These are phyloP conservation scores for Siniperca chuatsi DNA, from an alignment of 2,113 vertebrate genomes.

Conservation along the genomic window DNA sequence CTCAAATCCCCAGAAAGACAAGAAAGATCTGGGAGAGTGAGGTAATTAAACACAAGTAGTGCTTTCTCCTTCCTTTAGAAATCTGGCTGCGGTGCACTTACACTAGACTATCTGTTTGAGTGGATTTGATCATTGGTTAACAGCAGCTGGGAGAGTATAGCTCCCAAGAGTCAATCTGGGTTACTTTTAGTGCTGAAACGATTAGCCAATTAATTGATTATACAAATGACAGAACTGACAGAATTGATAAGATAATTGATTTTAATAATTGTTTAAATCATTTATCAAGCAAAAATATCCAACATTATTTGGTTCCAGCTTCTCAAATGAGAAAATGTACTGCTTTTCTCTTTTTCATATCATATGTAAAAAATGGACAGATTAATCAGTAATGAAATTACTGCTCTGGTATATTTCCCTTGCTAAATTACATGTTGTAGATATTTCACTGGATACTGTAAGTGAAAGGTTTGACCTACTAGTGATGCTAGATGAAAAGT, in stretches of 20 bases:
- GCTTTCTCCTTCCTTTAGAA: conserved; percentile 9
- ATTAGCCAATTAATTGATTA: not conserved
- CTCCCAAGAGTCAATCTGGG: not conserved
- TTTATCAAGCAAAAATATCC: not conserved
- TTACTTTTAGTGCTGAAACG: not conserved
- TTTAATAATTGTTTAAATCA: not conserved
- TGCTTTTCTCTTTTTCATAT: not conserved
- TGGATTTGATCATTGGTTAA: conserved; percentile 18
- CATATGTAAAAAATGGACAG: not conserved
- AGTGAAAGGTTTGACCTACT: not conserved
- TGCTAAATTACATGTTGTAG: not conserved
- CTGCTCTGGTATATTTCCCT: too few relatives aligned
- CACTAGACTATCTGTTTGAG: not conserved
- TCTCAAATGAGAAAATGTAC: not conserved
- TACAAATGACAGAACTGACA: not conserved
- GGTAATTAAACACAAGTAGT: conserved; percentile 45
- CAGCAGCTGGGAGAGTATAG: not conserved
- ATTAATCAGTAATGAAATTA: too few relatives aligned
- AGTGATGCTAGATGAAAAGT: not conserved
- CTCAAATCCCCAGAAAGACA: conserved; percentile 37
- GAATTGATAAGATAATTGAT: too few relatives aligned
- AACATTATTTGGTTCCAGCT: not conserved
- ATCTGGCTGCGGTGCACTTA: not conserved
- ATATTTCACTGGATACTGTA: not conserved
- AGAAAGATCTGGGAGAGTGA: conserved; percentile 11